Conservation (phyloP, 1,140 invertebrate genomes). For the Bombus confusus region DNA sequence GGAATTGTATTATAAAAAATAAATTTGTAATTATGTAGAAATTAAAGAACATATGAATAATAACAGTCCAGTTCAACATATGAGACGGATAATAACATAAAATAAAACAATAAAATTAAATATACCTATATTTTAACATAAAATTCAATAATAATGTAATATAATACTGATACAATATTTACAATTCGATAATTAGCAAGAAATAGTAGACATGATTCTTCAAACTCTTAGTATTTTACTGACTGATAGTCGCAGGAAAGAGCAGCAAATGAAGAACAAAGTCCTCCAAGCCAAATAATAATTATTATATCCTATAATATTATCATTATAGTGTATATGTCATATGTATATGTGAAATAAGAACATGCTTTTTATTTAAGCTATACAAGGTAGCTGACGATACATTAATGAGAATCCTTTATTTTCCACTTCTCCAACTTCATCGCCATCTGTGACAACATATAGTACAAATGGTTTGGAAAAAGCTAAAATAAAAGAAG, state of each 20-base stretch:
- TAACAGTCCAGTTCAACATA: neutral
- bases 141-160: too few species aligned
- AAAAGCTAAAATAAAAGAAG: conserved; percentile 78
- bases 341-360: neutral
- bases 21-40: neutral
- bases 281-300: neutral
- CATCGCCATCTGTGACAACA: conserved; percentile 86
- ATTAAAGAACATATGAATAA: neutral
- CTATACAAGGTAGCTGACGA: conserved; percentile 86
- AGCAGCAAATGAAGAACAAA: neutral
- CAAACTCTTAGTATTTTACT: neutral
- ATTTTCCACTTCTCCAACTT: conserved; percentile 86
- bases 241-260: neutral
- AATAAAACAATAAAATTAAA: neutral
- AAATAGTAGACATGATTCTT: neutral
- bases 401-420: conserved; percentile 88
- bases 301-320: neutral
- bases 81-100: neutral
- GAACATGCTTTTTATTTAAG: conserved; percentile 46
- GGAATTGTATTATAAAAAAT: neutral
- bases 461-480: conserved; percentile 89
- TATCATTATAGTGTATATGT: neutral
- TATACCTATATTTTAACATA: neutral
- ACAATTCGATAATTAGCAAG: neutral
- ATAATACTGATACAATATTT: neutral